These are phyloP conservation scores for Drosophila fungiperda DNA, from an alignment of 2,888 invertebrate species.

Conservation along the genomic window DNA sequence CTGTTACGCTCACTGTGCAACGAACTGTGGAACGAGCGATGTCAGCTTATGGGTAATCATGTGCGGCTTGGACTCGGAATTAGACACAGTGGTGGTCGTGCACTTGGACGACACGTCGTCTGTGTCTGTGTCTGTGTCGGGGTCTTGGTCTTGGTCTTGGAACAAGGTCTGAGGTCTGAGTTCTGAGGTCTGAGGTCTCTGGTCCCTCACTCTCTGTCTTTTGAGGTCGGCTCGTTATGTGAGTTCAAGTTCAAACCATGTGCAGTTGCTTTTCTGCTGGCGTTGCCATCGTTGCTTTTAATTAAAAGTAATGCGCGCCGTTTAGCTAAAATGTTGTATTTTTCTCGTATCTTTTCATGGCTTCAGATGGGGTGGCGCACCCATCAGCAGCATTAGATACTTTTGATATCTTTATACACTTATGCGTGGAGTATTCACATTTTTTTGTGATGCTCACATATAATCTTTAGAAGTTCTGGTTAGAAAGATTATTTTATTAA, in stretches of 20 bases:
- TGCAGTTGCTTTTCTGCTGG: constrained; percentile 50
- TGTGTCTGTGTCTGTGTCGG: constrained; percentile 3
- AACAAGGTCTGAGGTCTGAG: neutral
- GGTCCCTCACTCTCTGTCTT: neutral
- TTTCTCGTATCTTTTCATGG: constrained; percentile 22
- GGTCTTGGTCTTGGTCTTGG: constrained; percentile 16
- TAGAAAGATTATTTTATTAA: neutral
- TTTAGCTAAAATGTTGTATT: constrained; percentile 65
- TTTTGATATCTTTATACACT: constrained; percentile 25
- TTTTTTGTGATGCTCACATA: neutral
- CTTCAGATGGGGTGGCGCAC: constrained; percentile 51
- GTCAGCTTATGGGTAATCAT: constrained; percentile 79
- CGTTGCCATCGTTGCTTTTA: constrained; percentile 69
- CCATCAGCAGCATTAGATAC: constrained; percentile 66
- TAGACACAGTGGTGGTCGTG: constrained; percentile 64
- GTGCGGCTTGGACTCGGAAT: constrained; percentile 61
- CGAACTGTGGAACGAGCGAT: constrained; percentile 71
- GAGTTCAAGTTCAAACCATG: constrained; percentile 77
- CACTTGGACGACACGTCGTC: constrained; percentile 15
- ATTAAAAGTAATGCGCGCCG: constrained; percentile 77
- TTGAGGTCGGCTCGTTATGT: constrained; percentile 43
- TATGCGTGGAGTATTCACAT: neutral
- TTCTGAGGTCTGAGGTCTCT: neutral
- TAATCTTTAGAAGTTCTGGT: neutral
- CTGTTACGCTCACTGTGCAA: constrained; percentile 68